phyloP scores from a whole-genome alignment of 1,140 invertebrate genomes.

The Dryas iulia region DNA sequence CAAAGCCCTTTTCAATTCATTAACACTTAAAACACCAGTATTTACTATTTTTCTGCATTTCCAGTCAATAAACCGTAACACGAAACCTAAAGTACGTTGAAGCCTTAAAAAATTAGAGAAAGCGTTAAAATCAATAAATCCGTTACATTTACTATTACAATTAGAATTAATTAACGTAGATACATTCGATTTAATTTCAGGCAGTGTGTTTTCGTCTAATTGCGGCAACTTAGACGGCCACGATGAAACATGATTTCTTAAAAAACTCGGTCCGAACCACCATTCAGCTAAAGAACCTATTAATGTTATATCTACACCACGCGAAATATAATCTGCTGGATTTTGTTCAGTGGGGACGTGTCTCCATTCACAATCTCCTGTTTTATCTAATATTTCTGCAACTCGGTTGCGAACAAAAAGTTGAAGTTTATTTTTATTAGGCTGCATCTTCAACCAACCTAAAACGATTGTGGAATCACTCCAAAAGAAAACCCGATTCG shows the following conservation, averaged over 20 bases:
- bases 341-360: constrained; percentile 26
- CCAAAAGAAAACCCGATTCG: constrained; percentile 17
- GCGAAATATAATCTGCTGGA: constrained; percentile 30
- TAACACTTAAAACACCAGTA: background rate
- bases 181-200: background rate
- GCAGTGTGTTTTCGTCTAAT: background rate
- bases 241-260: constrained; percentile 3
- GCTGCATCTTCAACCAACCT: constrained; percentile 22
- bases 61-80: constrained; percentile 29
- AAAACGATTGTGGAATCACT: constrained; percentile 31
- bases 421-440: constrained; percentile 12
- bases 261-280: constrained; percentile 29
- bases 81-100: constrained; percentile 19
- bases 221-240: background rate
- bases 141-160: background rate
- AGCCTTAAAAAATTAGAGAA: constrained; percentile 35
- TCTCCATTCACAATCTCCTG: constrained; percentile 23
- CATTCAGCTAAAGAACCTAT: constrained; percentile 11
- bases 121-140: constrained; percentile 31
- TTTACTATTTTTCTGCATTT: constrained; percentile 17
- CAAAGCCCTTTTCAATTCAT: constrained; percentile 2
- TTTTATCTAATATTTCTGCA: constrained; percentile 19
- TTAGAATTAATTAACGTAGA: background rate
- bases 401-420: constrained; percentile 18
- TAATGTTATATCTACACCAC: constrained; percentile 15